Evolutionary conservation across 2,888 invertebrate genomes (phyloP).

Genomic region (Lasioglossum villosulum): DNA sequence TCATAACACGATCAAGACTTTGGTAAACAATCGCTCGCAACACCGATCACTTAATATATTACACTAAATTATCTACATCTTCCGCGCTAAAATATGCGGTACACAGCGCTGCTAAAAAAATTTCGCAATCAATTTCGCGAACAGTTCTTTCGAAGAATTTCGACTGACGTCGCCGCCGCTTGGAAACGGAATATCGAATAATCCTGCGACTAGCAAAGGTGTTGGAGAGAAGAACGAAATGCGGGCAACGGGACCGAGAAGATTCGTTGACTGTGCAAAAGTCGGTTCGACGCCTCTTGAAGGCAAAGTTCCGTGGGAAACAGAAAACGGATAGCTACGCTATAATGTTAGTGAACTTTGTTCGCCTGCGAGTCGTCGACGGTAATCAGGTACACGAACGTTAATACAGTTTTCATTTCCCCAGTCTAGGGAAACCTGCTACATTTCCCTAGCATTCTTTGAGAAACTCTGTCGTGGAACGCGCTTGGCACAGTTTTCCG

Average conservation of each 20-base stretch:
- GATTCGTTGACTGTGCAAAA: slow-evolving; percentile 33
- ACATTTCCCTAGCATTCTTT: not conserved
- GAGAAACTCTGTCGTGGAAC: slow-evolving; percentile 27
- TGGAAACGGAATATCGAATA: slow-evolving; percentile 21
- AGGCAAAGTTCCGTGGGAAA: not conserved
- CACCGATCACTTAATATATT: slow-evolving; percentile 14
- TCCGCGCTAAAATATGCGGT: slow-evolving; percentile 10
- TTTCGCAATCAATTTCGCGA: not conserved
- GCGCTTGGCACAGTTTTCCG: slow-evolving; percentile 59
- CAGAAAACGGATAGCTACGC: not conserved
- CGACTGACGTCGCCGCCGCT: not conserved
- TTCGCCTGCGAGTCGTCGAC: slow-evolving; percentile 42
- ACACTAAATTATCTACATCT: slow-evolving; percentile 39
- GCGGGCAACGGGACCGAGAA: slow-evolving; percentile 4
- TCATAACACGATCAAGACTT: not conserved
- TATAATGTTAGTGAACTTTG: not conserved
- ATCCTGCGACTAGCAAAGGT: slow-evolving; percentile 9
- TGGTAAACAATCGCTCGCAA: slow-evolving; percentile 15
- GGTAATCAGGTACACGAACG: slow-evolving; percentile 66
- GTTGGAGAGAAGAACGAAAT: slow-evolving; percentile 11
- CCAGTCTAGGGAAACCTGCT: not conserved
- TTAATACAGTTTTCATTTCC: slow-evolving; percentile 32
- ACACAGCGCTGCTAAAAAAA: slow-evolving; percentile 12
- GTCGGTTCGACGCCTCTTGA: not conserved
- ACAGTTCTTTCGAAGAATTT: not conserved